These are phyloP conservation scores for Oxytorus armatus DNA, from an alignment of 2,888 invertebrate genomes.

Conservation along the genomic window DNA sequence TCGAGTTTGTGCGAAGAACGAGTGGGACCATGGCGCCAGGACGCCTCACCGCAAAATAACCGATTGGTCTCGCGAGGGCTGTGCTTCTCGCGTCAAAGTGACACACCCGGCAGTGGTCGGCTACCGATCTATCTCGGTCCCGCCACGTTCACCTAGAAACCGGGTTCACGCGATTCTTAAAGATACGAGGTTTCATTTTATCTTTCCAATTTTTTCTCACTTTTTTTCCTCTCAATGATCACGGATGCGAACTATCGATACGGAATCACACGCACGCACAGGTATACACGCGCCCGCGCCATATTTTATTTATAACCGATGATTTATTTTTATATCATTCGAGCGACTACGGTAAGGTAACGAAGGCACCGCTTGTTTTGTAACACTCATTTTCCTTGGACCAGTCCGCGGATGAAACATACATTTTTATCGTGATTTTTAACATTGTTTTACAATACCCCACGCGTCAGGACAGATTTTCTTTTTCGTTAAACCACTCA, in stretches of 20 bases:
- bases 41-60: conserved; percentile 73
- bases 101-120: conserved; percentile 80
- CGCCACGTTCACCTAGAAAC: conserved; percentile 79
- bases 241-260: neutral
- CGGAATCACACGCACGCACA: too few species aligned
- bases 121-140: conserved; percentile 62
- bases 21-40: conserved; percentile 71
- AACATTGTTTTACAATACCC: too few species aligned
- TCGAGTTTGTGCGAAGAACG: conserved; percentile 63
- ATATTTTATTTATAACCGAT: too few species aligned
- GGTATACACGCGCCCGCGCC: too few species aligned
- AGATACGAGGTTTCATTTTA: conserved; percentile 43
- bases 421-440: too few species aligned
- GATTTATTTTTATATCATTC: too few species aligned
- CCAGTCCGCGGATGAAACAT: too few species aligned
- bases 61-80: conserved; percentile 72
- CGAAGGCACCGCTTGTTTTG: too few species aligned
- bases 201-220: conserved; percentile 14
- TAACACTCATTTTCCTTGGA: too few species aligned
- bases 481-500: too few species aligned
- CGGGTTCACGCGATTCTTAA: conserved; percentile 77
- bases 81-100: conserved; percentile 72
- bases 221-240: conserved; percentile 3
- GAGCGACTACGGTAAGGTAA: too few species aligned
- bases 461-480: too few species aligned